Evolutionary conservation across 2,888 invertebrate species (phyloP).

Genomic region (Chrysotoxum bicinctum): DNA sequence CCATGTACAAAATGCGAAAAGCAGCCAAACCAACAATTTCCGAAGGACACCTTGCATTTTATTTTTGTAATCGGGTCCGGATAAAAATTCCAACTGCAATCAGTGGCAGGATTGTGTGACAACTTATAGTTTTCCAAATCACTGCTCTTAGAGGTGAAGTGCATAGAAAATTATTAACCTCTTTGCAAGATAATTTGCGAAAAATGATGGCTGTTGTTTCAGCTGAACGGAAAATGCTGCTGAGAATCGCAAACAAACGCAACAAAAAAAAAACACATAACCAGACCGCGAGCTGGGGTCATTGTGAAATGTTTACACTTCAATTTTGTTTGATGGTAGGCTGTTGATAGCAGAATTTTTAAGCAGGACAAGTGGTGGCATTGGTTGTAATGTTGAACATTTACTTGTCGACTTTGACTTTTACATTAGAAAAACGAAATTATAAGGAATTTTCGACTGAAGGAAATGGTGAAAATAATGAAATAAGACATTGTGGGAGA

Average conservation of each 20-base stretch:
- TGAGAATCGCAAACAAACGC: neutral
- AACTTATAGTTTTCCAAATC: slow-evolving; percentile 53
- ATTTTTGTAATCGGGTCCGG: neutral
- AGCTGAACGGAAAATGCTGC: neutral
- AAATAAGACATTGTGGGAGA: too few relatives aligned
- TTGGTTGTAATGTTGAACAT: slow-evolving; percentile 5
- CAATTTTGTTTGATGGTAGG: slow-evolving; percentile 51
- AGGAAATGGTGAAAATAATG: neutral
- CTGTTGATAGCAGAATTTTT: slow-evolving; percentile 53
- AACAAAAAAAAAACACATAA: neutral
- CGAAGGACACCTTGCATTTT: slow-evolving; percentile 24
- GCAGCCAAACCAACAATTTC: neutral
- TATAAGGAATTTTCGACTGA: neutral
- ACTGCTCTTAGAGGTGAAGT: neutral
- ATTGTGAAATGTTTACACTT: slow-evolving; percentile 51
- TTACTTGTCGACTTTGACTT: neutral
- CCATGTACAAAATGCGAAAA: neutral
- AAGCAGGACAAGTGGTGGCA: slow-evolving; percentile 25
- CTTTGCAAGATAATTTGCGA: slow-evolving; percentile 43
- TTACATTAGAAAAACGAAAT: neutral
- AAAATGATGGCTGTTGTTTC: slow-evolving; percentile 12
- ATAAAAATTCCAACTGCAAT: neutral
- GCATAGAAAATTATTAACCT: slow-evolving; percentile 14
- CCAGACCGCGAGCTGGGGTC: neutral
- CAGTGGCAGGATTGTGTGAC: neutral